phyloP scores from a whole-genome alignment of 2,113 vertebrate species.

The Symphodus melops region DNA sequence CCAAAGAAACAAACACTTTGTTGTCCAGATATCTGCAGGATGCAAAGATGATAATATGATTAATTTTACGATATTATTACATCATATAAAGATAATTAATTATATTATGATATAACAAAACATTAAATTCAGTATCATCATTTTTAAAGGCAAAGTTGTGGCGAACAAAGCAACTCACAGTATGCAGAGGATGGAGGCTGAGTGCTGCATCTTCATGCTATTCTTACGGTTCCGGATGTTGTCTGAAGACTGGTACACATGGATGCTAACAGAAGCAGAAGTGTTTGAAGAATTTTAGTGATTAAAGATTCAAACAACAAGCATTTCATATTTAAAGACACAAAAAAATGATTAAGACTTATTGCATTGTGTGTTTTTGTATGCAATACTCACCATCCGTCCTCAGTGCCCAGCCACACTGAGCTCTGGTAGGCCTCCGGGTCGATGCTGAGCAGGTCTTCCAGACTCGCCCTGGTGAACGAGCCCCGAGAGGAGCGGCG shows the following conservation, averaged over 20 bases:
- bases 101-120: no score
- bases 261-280: constrained; percentile 86
- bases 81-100: no score
- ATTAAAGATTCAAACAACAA: neutral
- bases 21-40: constrained; percentile 91
- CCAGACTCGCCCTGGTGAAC: constrained; percentile 94
- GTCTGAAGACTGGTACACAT: constrained; percentile 98
- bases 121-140: neutral
- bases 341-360: neutral
- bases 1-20: constrained; percentile 96
- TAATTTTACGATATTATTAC: no score
- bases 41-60: neutral
- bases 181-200: constrained; percentile 92
- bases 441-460: constrained; percentile 94
- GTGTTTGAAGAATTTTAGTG: neutral
- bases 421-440: constrained; percentile 97
- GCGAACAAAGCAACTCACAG: constrained; percentile 85
- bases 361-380: neutral
- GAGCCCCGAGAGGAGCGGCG: constrained; percentile 94
- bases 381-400: constrained; percentile 88
- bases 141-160: neutral
- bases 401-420: constrained; percentile 98
- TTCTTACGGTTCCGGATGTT: constrained; percentile 99
- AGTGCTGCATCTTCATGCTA: constrained; percentile 99
- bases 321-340: neutral